Evolutionary conservation across 2,113 vertebrate species (phyloP), one percentile per base, ranked within the genome.

Genomic region (Oncorhynchus mykiss): DNA sequence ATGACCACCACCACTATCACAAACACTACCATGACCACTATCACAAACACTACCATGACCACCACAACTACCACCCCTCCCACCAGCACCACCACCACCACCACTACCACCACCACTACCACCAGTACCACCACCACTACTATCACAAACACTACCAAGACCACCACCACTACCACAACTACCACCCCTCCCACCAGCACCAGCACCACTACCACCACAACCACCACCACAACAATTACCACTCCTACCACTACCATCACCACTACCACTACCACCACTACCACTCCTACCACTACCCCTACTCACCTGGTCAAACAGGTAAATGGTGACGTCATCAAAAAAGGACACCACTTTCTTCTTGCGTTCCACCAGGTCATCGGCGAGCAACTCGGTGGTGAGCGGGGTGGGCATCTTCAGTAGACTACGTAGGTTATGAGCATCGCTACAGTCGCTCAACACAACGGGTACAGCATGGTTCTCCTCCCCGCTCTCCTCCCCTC

Each of bases 321-420:
- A 98, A 88, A 99, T 94, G 1, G 98, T 99, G 78, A 99, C 97
- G 0, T 98, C 96, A 0, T 98, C 97, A 0, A 95, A 99, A 88
- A 99, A 99, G 45, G 97, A 97, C 78, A 99, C 98, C 0, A 94
- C 96, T 84, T 98, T 99, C 88, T 94, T 98, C 91, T 94, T 95
- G 87, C 89, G 90, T 9, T 95, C 94, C 20, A 95, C 94, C n/a
- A 94, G 94, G 34, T 95, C 94, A 0, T 93, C 89, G 73, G 93
- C 88, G 82, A 68, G 31, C 18, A 88, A 67, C 72, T 94, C 93
- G 0, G 92, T 92, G 0, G 92, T 74, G 49, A 95, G 85, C 79
- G 92, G 84, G 16, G 81, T 87, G 24, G 96, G 95, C 86, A 92
- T 92, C 92, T 95, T 98, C 5, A 99, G 95, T 76, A 99, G 88